These are phyloP conservation scores for Vanessa cardui DNA, from an alignment of 2,888 invertebrate species.

Conservation along the genomic window DNA sequence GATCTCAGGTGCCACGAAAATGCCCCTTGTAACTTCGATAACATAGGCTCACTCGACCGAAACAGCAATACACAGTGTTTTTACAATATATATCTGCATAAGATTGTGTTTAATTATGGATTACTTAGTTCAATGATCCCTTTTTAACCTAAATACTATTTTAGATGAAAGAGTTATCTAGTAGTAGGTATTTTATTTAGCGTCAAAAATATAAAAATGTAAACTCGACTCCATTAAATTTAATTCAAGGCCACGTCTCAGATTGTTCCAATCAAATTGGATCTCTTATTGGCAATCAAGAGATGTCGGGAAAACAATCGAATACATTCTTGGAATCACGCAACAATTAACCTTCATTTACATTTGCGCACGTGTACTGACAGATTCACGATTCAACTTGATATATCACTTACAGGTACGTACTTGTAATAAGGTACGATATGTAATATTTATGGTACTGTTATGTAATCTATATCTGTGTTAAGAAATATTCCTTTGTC, in stretches of 20 bases:
- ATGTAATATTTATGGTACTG: no score
- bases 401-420: no score
- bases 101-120: no score
- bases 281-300: constrained; percentile 17
- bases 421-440: no score
- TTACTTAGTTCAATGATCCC: no score
- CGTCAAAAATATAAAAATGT: not conserved
- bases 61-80: no score
- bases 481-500: no score
- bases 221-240: constrained; percentile 1
- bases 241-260: constrained; percentile 6
- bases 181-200: not conserved
- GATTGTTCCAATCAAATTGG: constrained; percentile 9
- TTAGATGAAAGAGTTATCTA: not conserved
- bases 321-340: constrained; percentile 3
- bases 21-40: no score
- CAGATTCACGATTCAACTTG: not conserved
- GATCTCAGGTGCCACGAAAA: no score
- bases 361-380: constrained; percentile 3
- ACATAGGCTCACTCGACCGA: no score
- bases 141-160: not conserved
- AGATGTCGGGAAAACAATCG: constrained; percentile 20
- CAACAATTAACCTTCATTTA: constrained; percentile 21
- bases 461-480: no score
- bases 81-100: no score